Conservation (phyloP, 2,113 vertebrate species). For the Clarias macrocephalus region DNA sequence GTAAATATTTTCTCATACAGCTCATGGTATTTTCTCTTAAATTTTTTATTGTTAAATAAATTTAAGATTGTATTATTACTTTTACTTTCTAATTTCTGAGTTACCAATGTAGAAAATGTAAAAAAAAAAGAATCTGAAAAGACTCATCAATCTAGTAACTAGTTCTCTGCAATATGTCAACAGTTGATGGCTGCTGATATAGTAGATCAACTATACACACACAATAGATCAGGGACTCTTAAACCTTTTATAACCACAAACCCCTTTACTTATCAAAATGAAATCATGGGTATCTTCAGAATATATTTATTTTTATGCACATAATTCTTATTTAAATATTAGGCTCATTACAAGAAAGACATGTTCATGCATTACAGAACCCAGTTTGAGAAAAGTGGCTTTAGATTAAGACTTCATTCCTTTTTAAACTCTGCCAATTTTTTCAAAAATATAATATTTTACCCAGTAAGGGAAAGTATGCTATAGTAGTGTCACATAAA, state of each 20-base stretch:
- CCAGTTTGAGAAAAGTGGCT: no score
- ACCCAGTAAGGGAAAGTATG: no score
- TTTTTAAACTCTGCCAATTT: no score
- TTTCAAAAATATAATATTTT: no score
- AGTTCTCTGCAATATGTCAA: background rate
- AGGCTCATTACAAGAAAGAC: background rate
- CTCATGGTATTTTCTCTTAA: background rate
- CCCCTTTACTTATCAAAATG: no score
- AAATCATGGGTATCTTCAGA: background rate
- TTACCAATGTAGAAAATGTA: background rate
- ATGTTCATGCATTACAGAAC: background rate
- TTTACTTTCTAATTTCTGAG: background rate
- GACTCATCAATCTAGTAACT: background rate
- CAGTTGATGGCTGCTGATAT: background rate
- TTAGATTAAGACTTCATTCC: no score
- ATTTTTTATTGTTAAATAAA: no score
- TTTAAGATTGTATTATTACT: background rate
- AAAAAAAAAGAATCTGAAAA: background rate
- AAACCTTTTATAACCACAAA: no score
- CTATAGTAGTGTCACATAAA: no score
- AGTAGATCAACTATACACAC: background rate
- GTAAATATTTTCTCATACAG: background rate
- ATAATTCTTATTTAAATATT: background rate
- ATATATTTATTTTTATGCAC: background rate
- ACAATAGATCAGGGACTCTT: no score